Evolutionary conservation across 2,113 vertebrate genomes (phyloP), one percentile per base, ranked within the genome.

Genomic region (Mormyrus lacerda): DNA sequence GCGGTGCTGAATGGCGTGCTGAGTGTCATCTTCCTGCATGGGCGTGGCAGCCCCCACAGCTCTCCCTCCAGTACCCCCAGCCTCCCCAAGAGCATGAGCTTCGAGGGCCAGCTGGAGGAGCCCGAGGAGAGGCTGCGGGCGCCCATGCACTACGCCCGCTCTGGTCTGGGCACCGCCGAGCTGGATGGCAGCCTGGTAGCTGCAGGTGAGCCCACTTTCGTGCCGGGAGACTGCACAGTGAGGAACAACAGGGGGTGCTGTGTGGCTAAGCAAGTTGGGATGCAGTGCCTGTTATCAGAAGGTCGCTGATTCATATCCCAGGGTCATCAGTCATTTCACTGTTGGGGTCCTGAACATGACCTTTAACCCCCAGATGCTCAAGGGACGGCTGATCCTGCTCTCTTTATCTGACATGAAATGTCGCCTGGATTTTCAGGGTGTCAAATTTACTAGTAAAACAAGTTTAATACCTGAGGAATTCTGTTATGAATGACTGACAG

Each of bases 21-120:
- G 92, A 98, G 98, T 6, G 98, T 99, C 85, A 99, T 99, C 94
- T 99, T 99, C 92, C 94, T 99, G 92, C 98, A 99, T 0, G 97
- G 98, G 15, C 97, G 98, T 51, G 98, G 95, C 94, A 99, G 97
- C 94, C 98, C 98, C 0, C 97, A 99, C 95, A 97, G 96, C 86
- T 99, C 98, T 1, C 98, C 98, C 44, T 96, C 96, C 0, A 96
- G 97, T 93, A 99, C 98, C 0, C 98, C 98, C 0, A 97, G 98
- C 88, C 94, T 99, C 92, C 95, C 96, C 87, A 99, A 99, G 95
- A 99, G 98, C 90, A 94, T 98, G 92, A 99, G 98, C 93, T 98
- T 99, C 6, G 98, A 99, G 95, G 95, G 96, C 87, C 96, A 96
- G 51, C 96, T 96, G 0, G 96, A 95, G 3, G 95, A 97, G 35